Percentiles rank a stretch among this genome's conserved stretches.
phyloP scores from a whole-genome alignment of 64 coral and sea anemone genomes.

The Actinia equina region DNA sequence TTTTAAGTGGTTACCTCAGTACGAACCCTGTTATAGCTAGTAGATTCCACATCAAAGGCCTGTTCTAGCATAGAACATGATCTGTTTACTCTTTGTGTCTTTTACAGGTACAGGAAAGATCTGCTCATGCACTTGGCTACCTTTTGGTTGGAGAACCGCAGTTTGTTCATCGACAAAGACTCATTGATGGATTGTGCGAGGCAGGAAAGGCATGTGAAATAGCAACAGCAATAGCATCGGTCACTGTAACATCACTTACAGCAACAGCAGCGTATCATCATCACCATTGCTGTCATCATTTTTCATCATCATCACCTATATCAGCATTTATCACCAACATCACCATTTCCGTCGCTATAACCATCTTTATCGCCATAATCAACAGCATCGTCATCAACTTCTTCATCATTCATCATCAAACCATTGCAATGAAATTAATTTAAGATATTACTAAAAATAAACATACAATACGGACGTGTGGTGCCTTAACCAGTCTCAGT shows the following conservation, averaged over 20 bases:
- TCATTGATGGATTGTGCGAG: conserved; percentile 78
- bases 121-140: conserved; percentile 72
- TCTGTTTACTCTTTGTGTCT: background rate
- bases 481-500: no score
- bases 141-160: conserved; percentile 76
- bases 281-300: background rate
- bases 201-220: conserved; percentile 48
- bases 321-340: background rate
- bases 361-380: no score
- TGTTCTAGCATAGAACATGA: no score
- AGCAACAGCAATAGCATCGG: background rate
- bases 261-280: background rate
- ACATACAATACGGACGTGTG: no score
- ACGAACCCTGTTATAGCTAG: no score
- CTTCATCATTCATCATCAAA: no score
- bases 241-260: background rate
- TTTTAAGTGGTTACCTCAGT: no score
- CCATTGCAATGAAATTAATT: no score
- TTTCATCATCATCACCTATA: background rate
- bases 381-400: no score
- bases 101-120: conserved; percentile 74
- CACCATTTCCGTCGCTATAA: no score
- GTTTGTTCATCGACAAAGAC: conserved; percentile 75
- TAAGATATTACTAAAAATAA: no score
- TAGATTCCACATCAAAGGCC: no score